These are phyloP conservation scores for Lithobius niger DNA, from an alignment of 1,140 invertebrate species.

Conservation along the genomic window DNA sequence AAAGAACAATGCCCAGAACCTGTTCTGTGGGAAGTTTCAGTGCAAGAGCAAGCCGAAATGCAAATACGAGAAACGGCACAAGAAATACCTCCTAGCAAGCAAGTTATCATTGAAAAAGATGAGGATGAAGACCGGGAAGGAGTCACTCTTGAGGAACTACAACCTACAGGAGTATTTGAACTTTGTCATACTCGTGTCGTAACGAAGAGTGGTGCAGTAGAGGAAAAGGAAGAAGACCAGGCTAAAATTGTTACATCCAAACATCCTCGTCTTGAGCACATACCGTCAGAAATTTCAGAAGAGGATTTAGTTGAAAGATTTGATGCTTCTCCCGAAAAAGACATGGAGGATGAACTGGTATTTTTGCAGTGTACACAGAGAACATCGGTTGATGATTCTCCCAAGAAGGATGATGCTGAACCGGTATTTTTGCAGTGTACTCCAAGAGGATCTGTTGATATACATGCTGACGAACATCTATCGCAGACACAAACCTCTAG, in stretches of 20 bases:
- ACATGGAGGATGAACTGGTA: neutral
- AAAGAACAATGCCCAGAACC: conserved; percentile 16
- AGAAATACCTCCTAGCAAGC: conserved; percentile 26
- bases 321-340: conserved; percentile 13
- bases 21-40: conserved; percentile 45
- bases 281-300: conserved; percentile 20
- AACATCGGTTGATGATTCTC: conserved; percentile 13
- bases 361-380: conserved; percentile 1
- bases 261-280: conserved; percentile 21
- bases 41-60: conserved; percentile 34
- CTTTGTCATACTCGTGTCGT: neutral
- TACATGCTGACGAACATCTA: conserved; percentile 33
- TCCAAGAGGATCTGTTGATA: conserved; percentile 33
- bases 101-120: conserved; percentile 29
- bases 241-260: conserved; percentile 38
- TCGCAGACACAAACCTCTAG: conserved; percentile 34
- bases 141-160: neutral
- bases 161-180: neutral
- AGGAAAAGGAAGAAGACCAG: conserved; percentile 33
- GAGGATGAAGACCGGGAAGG: conserved; percentile 17
- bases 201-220: neutral
- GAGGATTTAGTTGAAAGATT: conserved; percentile 20
- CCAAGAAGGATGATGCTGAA: conserved; percentile 13
- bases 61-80: conserved; percentile 15
- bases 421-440: conserved; percentile 31